Base-by-base conservation (phyloP, 2,888 invertebrate genomes). In the Drosophila multiciliata region DNA sequence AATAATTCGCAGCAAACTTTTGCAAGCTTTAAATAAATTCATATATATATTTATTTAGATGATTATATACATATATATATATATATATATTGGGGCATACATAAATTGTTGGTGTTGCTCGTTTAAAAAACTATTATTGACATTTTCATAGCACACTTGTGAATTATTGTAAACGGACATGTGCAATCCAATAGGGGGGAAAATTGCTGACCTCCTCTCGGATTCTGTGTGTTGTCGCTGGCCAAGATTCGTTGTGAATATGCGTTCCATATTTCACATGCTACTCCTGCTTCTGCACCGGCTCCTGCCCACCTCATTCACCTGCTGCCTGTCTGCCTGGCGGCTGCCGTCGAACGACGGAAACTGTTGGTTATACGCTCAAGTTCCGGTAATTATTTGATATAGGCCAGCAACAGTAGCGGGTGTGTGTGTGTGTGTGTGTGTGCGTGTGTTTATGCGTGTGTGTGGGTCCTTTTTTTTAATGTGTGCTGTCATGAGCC, bases 341-440 rank as follows among this genome's bases (percentile, higher is more conserved):
- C 42, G 61, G 52, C 69, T 68, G 71, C 66, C 55, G 53, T 69
- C 59, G 60, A 33, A 62, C 82, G 63, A 74, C 85, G 85, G 85
- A 86, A 86, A 78, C 85, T 73, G 83, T 87, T 87, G 85, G 85
- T 86, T 86, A 86, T 86, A 83, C 78, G 85, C 75, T 78, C 78
- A 75, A 86, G 85, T 86, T 86, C 85, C 85, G 85, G 87, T 85
- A 86, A 86, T 86, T 86, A 86, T 86, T 85, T 86, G 85, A 86
- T 87, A 86, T 86, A 84, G 87, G 85, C 83, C 78, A 73, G 75
- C 65, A 64, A 52, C 45, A 35, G 38, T 20, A 49, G 36, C 48
- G 23, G 20, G 52, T 60, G 49, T 29, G 33, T 38, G 59, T 48
- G 53, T 15, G 54, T 1, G 33, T 29, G 40, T 42, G 26, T 23